phyloP scores from a whole-genome alignment of 2,888 invertebrate genomes.

The Thereva unica region DNA sequence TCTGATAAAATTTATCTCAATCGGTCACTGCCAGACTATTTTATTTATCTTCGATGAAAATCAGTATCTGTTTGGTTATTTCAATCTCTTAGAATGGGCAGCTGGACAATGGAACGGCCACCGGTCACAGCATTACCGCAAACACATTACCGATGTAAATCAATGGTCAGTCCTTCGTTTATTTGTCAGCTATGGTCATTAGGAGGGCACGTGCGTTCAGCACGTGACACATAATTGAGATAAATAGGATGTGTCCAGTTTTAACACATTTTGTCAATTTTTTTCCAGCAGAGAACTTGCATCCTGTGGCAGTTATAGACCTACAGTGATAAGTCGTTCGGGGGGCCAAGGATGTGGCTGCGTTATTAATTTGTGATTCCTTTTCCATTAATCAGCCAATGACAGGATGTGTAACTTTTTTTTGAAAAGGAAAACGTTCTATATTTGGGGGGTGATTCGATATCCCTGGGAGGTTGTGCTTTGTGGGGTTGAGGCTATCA shows the following conservation, averaged over 20 bases:
- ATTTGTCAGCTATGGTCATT: slow-evolving; percentile 41
- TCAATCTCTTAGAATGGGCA: slow-evolving; percentile 16
- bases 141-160: slow-evolving; percentile 41
- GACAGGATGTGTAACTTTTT: slow-evolving; percentile 10
- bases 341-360: slow-evolving; percentile 28
- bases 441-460: slow-evolving; percentile 25
- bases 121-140: slow-evolving; percentile 27
- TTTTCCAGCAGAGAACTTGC: slow-evolving; percentile 16
- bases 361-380: slow-evolving; percentile 41
- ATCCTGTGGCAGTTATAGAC: slow-evolving; percentile 2
- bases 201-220: slow-evolving; percentile 40
- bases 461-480: slow-evolving; percentile 11
- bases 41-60: slow-evolving; percentile 21
- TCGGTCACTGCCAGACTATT: slow-evolving; percentile 27
- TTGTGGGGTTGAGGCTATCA: slow-evolving; percentile 1
- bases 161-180: slow-evolving; percentile 41
- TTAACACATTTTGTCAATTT: slow-evolving; percentile 44
- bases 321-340: slow-evolving; percentile 21
- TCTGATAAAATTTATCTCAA: slow-evolving; percentile 17
- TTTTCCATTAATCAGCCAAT: slow-evolving; percentile 38
- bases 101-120: slow-evolving; percentile 23
- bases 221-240: slow-evolving; percentile 48
- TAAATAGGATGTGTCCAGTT: slow-evolving; percentile 48
- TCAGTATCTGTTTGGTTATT: slow-evolving; percentile 14
- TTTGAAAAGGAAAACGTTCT: neutral